Base-by-base conservation (phyloP, 23 tunicate genomes). In the Halocynthia roretzi region DNA sequence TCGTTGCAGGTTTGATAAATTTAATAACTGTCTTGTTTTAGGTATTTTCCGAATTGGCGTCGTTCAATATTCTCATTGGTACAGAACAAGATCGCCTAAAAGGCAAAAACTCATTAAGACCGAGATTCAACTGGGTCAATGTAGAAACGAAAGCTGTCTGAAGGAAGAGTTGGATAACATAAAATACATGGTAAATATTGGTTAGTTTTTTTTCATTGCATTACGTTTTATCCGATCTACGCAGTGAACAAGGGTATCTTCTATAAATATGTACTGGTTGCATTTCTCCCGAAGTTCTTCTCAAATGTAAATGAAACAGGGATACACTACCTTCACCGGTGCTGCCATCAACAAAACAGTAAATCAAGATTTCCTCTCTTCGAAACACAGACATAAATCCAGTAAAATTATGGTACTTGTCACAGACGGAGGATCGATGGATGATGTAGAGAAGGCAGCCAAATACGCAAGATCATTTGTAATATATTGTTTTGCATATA, bases 41-140 rank as follows among this genome's bases (percentile, higher is more conserved):
- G 98, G 56, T 14, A 82, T 75, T 44, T 50, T 86, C 17, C 69
- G 76, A 68, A 68, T 83, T 8, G 98, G 93, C 7, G 82, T 92
- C 7, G 85, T 92, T 17, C 92, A 86, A 68, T 92, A 86, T 80
- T 92, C 98, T 10, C 87, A 92, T 67, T 82, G 87, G 84, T 82
- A 78, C 61, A 52, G 75, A 19, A 62, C 76, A 31, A 56, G 52
- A 21, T 58, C 77, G 7, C 51, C 78, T 8, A 52, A 71, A 14
- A 54, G 62, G 11, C 98, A 92, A 52, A 64, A 51, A 20, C 67
- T 61, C 62, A 83, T 92, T n/a, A 73, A 50, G 62, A 92, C 98
- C 8, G 93, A 86, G 55, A 50, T 92, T 17, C 53, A 68, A 12
- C 51, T 92, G 31, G 86, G 83, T 14, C 51, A 55, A 8, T 86